phyloP scores from a whole-genome alignment of 2,888 invertebrate genomes.

The Ochropacha duplaris region DNA sequence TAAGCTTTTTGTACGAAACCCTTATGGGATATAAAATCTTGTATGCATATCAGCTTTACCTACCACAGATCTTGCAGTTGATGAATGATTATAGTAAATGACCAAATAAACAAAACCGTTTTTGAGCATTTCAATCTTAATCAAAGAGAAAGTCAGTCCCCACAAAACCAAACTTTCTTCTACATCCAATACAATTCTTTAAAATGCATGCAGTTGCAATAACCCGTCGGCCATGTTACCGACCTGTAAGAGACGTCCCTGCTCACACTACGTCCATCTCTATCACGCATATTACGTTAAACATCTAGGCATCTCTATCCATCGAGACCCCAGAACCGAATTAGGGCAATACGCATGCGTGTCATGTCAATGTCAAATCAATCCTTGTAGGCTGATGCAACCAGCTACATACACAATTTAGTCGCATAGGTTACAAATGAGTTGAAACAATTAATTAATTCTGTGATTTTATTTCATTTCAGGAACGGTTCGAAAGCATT shows the following conservation, averaged over 20 bases:
- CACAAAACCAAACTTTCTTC: slow-evolving; percentile 34
- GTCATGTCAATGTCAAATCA: slow-evolving; percentile 81
- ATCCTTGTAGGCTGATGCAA: slow-evolving; percentile 80
- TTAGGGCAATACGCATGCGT: slow-evolving; percentile 81
- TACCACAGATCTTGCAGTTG: neutral
- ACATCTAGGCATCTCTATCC: slow-evolving; percentile 46
- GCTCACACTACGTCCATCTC: slow-evolving; percentile 46
- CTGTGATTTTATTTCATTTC: slow-evolving; percentile 44
- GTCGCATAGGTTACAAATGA: slow-evolving; percentile 39
- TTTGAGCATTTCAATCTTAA: slow-evolving; percentile 6
- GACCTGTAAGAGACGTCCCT: slow-evolving; percentile 49
- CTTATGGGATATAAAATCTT: neutral
- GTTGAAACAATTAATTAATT: slow-evolving; percentile 39
- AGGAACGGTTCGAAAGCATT: slow-evolving; percentile 22
- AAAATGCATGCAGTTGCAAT: slow-evolving; percentile 73
- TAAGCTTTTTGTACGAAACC: neutral
- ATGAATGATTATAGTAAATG: neutral
- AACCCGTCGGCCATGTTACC: slow-evolving; percentile 72
- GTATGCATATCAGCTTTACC: neutral
- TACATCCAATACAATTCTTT: slow-evolving; percentile 44
- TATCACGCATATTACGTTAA: slow-evolving; percentile 33
- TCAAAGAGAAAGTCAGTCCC: slow-evolving; percentile 33
- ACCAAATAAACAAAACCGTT: neutral
- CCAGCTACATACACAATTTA: slow-evolving; percentile 43
- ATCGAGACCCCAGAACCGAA: slow-evolving; percentile 56